Conservation (phyloP, 2,113 vertebrate genomes). For the Ageneiosus marmoratus region DNA sequence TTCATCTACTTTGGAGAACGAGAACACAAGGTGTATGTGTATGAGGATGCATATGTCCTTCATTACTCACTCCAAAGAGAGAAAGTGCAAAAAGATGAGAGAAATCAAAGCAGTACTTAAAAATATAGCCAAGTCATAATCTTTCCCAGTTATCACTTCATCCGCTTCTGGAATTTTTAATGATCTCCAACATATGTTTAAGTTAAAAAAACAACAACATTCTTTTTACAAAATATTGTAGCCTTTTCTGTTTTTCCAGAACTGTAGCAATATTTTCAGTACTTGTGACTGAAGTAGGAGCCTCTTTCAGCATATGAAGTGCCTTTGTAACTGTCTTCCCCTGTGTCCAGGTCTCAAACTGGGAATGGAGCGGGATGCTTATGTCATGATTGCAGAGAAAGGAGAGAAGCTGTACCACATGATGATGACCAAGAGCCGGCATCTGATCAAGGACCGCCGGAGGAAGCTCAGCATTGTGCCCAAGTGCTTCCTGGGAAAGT, state of each 20-base stretch:
- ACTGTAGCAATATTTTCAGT: not conserved
- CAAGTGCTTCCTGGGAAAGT: slow-evolving; percentile 99
- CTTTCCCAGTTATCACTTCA: not conserved
- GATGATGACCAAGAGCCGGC: slow-evolving; percentile 95
- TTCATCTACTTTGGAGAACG: not conserved
- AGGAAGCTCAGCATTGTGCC: slow-evolving; percentile 94
- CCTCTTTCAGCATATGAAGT: not conserved
- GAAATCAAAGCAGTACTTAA: not conserved
- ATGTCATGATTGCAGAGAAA: slow-evolving; percentile 97
- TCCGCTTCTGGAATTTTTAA: not conserved
- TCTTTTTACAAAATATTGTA: not conserved
- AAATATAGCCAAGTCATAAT: slow-evolving; percentile 2
- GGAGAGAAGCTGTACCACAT: slow-evolving; percentile 98
- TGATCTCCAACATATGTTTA: not conserved
- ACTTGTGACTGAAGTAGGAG: not conserved
- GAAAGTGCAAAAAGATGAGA: not conserved
- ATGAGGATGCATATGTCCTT: not conserved
- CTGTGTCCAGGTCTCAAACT: slow-evolving; percentile 85
- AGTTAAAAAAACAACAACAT: not conserved
- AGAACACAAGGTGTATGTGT: slow-evolving; percentile 16
- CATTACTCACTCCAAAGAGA: not conserved
- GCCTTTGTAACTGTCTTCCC: slow-evolving; percentile 1
- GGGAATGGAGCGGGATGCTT: slow-evolving; percentile 96
- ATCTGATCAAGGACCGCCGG: slow-evolving; percentile 94
- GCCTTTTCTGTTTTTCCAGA: not conserved